Evolutionary conservation across 1,140 invertebrate species (phyloP).

Genomic region (Trinorchestia longiramus): DNA sequence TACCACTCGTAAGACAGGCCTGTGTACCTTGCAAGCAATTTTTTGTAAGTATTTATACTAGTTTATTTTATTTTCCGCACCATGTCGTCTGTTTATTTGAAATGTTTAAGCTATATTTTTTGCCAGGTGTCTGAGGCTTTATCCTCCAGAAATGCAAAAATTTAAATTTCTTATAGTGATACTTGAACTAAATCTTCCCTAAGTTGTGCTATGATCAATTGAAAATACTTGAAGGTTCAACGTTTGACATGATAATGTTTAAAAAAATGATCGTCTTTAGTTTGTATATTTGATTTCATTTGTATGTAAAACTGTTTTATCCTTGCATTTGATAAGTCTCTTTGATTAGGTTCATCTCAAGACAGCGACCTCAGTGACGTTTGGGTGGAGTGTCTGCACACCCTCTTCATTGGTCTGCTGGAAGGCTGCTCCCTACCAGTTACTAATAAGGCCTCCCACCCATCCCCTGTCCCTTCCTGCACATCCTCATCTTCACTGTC

Average conservation of each 20-base stretch:
- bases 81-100: no score
- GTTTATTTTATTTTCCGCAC: no score
- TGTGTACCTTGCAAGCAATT: no score
- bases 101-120: no score
- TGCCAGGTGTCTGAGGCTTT: no score
- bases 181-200: neutral
- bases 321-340: neutral
- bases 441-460: neutral
- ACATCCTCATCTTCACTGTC: neutral
- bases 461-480: neutral
- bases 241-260: neutral
- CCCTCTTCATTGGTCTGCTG: neutral
- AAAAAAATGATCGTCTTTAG: neutral
- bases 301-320: neutral
- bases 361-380: slow-evolving; percentile 45
- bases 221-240: no score
- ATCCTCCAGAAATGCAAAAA: no score
- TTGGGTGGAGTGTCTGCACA: slow-evolving; percentile 31
- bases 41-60: no score
- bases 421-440: slow-evolving; percentile 44
- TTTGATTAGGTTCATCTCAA: neutral
- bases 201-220: no score
- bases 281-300: neutral
- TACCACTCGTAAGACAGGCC: no score
- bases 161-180: neutral